A percentile compares a stretch with the other conserved stretches of the same genome.
These are phyloP conservation scores for Drosophila punjabiensis DNA, from an alignment of 1,140 invertebrate genomes.

Conservation along the genomic window DNA sequence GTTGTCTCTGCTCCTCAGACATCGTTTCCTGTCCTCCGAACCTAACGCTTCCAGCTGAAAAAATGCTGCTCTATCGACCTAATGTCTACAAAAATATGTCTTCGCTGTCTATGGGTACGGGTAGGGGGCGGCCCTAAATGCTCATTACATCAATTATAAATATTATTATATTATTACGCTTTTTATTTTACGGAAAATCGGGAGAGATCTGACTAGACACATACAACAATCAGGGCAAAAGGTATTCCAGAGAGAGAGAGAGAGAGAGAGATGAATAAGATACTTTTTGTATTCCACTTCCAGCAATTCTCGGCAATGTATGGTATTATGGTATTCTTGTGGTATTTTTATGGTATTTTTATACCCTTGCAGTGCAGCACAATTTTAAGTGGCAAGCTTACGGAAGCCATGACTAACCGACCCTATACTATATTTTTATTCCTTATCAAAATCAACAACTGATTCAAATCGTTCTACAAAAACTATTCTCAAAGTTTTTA, in stretches of 20 bases:
- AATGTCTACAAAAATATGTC: conserved; percentile 40
- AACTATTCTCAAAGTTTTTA: not conserved
- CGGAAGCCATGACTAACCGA: too few relatives aligned
- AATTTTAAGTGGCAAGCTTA: too few relatives aligned
- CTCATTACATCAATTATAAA: conserved; percentile 4
- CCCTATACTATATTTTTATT: too few relatives aligned
- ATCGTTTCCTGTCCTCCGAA: conserved; percentile 6
- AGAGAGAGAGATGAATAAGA: conserved; percentile 8
- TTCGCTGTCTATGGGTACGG: conserved; percentile 14
- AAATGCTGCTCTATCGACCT: conserved; percentile 10
- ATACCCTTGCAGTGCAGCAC: not conserved
- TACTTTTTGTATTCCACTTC: not conserved
- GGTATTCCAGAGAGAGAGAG: conserved; percentile 1
- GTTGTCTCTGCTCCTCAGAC: conserved; percentile 3
- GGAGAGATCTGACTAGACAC: conserved; percentile 10
- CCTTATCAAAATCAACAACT: not conserved
- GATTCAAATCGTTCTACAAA: too few relatives aligned
- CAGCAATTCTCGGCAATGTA: too few relatives aligned
- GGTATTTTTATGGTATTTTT: not conserved
- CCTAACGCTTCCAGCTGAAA: not conserved
- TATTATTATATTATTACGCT: not conserved
- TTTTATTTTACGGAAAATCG: not conserved
- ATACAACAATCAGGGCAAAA: conserved; percentile 5
- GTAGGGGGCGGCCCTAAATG: conserved; percentile 8
- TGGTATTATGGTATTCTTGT: not conserved